phyloP scores from a whole-genome alignment of 2,113 vertebrate species.

The Pycnonotus jocosus region DNA sequence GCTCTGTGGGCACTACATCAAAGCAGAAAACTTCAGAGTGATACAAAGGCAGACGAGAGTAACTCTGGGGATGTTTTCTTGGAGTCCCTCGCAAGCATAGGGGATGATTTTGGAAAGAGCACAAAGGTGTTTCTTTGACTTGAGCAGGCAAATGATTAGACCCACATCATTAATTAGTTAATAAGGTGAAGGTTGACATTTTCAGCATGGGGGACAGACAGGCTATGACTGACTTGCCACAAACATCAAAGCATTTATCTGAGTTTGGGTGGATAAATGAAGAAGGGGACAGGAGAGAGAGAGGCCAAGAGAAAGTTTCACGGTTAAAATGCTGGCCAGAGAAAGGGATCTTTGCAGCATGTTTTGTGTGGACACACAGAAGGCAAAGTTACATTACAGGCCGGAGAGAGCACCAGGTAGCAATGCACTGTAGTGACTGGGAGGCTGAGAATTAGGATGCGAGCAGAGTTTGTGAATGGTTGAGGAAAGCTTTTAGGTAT shows the following conservation, averaged over 20 bases:
- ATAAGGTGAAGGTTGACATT: neutral
- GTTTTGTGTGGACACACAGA: neutral
- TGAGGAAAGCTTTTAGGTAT: neutral
- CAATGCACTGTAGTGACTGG: neutral
- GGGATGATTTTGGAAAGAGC: neutral
- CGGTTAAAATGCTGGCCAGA: neutral
- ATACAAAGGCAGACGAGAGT: neutral
- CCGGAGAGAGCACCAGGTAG: neutral
- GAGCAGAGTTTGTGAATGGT: neutral
- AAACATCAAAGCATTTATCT: neutral
- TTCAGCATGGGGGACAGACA: neutral
- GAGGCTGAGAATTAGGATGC: neutral
- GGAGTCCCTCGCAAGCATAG: neutral
- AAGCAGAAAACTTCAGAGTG: conserved; percentile 45
- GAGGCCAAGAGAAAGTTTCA: neutral
- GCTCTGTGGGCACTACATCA: neutral
- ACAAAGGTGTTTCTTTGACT: neutral
- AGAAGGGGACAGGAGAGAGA: neutral
- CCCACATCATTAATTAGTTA: neutral
- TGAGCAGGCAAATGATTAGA: neutral
- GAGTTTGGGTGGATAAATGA: neutral
- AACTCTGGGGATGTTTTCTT: neutral
- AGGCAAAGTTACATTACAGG: neutral
- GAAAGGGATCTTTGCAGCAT: neutral
- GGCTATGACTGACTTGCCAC: neutral